Evolutionary conservation across 1,140 invertebrate species (phyloP).

Genomic region (Heterodera carotae): DNA sequence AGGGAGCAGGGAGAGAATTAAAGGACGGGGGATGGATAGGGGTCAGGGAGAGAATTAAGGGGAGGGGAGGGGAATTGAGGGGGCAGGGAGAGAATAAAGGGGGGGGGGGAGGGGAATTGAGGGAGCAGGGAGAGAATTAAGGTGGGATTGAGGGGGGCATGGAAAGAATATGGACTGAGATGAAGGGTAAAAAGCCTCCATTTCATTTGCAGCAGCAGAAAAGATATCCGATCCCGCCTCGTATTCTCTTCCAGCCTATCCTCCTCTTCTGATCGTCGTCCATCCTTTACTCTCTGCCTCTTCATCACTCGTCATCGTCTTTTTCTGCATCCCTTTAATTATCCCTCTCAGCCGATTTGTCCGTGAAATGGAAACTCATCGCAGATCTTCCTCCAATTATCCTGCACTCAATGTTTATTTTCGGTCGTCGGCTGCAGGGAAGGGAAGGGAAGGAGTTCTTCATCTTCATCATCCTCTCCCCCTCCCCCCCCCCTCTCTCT

Average conservation of each 20-base stretch:
- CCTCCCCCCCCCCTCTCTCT: neutral
- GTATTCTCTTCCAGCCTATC: neutral
- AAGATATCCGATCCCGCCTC: slow-evolving; percentile 7
- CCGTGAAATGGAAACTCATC: slow-evolving; percentile 17
- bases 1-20: too few species aligned
- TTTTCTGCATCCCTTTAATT: slow-evolving; percentile 1
- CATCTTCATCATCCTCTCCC: too few species aligned
- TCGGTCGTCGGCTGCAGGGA: neutral
- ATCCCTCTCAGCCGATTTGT: slow-evolving; percentile 6
- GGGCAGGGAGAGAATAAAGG: too few species aligned
- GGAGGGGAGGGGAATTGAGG: too few species aligned
- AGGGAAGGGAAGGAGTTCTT: neutral
- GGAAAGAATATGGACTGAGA: too few species aligned
- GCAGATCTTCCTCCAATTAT: neutral
- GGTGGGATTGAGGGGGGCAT: too few species aligned
- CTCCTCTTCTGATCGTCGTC: neutral
- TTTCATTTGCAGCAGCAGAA: too few species aligned
- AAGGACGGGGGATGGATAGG: too few species aligned
- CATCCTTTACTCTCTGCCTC: neutral
- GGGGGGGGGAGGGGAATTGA: neutral
- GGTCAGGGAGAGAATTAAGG: too few species aligned
- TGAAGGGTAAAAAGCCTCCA: neutral
- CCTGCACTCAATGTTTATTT: slow-evolving; percentile 11
- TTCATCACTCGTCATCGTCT: neutral
- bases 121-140: neutral